Conservation (phyloP, 2,113 vertebrate species). For the Ascaphus truei region DNA sequence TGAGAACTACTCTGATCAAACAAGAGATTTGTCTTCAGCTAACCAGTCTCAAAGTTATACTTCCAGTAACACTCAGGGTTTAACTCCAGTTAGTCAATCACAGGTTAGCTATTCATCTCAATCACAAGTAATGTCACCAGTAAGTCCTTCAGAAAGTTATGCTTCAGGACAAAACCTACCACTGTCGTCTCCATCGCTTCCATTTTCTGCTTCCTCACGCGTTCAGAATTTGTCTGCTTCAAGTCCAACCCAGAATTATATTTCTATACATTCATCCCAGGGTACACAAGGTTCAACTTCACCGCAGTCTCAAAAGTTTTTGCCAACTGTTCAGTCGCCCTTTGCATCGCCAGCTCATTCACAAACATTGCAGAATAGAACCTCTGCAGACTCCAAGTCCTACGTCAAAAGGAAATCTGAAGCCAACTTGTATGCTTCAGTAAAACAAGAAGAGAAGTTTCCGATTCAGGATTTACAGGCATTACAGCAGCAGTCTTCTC, state of each 20-base stretch:
- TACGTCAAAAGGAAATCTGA: conserved; percentile 83
- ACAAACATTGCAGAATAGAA: conserved; percentile 77
- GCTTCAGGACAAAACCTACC: conserved; percentile 78
- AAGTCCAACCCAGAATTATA: conserved; percentile 77
- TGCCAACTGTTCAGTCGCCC: conserved; percentile 71
- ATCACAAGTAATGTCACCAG: conserved; percentile 78
- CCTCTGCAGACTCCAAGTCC: conserved; percentile 76
- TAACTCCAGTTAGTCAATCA: conserved; percentile 76
- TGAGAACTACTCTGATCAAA: conserved; percentile 78
- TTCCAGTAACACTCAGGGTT: conserved; percentile 85
- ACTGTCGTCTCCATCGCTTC: conserved; percentile 69
- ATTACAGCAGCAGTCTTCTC: conserved; percentile 78
- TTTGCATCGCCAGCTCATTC: conserved; percentile 73
- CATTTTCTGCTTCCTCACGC: conserved; percentile 73
- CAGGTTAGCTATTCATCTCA: conserved; percentile 84
- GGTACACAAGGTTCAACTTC: conserved; percentile 70
- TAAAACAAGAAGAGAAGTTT: conserved; percentile 75
- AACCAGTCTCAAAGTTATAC: conserved; percentile 83
- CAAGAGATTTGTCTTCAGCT: conserved; percentile 79
- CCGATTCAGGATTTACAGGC: conserved; percentile 80
- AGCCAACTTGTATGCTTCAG: conserved; percentile 65
- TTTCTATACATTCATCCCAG: conserved; percentile 75
- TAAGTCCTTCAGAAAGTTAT: conserved; percentile 83
- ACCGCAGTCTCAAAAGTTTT: conserved; percentile 80
- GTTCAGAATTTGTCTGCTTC: conserved; percentile 71